Base-by-base conservation (phyloP, 2,113 vertebrate genomes). In the Ramphastos sulfuratus region DNA sequence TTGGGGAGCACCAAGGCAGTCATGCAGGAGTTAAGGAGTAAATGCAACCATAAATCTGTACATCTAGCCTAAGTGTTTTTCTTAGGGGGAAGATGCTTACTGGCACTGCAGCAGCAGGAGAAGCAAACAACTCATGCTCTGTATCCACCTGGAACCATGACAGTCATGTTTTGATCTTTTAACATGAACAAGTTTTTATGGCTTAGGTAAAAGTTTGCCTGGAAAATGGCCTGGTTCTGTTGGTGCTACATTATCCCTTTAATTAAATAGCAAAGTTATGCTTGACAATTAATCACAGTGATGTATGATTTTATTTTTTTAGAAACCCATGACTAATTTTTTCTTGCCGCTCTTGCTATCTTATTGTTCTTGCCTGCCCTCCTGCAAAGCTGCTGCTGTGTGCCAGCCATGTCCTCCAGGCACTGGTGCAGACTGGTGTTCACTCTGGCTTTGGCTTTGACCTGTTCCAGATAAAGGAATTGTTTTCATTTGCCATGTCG, bases 321-420 rank as follows among this genome's bases (percentile, higher is more conserved):
- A 92, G 95, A 90, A 94, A 86, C 92, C 90, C 90, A 54, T 96
- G 95, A 96, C 80, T 95, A 94, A 96, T 93, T 90, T 96, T 95
- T 95, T 82, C 94, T 96, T 87, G 80, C 89, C 0, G 0, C 91
- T 90, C 75, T 78, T 55, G 72, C 64, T 91, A 39, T 91, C 89
- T 91, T 85, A 94, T 80, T 96, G 93, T 96, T 96, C 85, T 59
- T 74, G 52, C 69, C 48, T 82, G 35, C 50, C 55, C 82, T 89
- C 71, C 92, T 92, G 61, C 80, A 2, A 5, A 48, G 69, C 9
- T 63, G 75, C 72, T 85, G 82, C 64, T 61, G 25, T 0, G 28
- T 94, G 96, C 94, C 94, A 95, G 93, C 87, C 66, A 5, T 93
- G 79, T 92, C 96, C 94, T 96, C 84, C 91, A 88, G 94, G 96